phyloP scores from a whole-genome alignment of 2,888 invertebrate species.

The Amiota communis region DNA sequence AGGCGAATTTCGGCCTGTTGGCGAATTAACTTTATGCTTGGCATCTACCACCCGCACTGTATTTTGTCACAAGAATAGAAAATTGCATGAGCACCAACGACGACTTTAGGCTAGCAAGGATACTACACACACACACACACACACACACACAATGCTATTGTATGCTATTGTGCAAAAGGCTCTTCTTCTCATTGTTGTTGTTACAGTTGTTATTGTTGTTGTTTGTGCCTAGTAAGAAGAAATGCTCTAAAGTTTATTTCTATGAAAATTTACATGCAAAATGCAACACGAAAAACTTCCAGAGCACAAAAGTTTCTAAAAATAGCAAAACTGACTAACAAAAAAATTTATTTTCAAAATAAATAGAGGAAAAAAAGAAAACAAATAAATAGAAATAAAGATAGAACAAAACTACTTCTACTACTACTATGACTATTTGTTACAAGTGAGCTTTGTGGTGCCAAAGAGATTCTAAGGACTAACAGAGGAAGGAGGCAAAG shows the following conservation, averaged over 20 bases:
- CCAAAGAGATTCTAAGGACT: neutral
- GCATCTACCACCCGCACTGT: constrained; percentile 34
- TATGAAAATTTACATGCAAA: constrained; percentile 48
- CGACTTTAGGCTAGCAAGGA: neutral
- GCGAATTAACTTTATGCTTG: neutral
- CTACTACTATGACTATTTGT: constrained; percentile 24
- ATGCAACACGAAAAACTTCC: constrained; percentile 54
- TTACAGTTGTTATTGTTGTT: neutral
- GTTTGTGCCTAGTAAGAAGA: neutral
- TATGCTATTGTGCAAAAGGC: neutral
- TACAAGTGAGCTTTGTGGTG: neutral
- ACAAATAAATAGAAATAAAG: constrained; percentile 37
- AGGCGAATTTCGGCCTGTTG: neutral
- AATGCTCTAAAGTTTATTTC: constrained; percentile 17
- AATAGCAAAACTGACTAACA: constrained; percentile 18
- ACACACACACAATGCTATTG: neutral
- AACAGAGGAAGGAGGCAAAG: neutral
- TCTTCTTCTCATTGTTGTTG: neutral
- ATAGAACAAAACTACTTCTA: constrained; percentile 41
- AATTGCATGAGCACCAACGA: neutral
- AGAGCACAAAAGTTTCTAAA: constrained; percentile 39
- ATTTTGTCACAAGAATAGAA: constrained; percentile 12
- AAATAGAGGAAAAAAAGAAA: constrained; percentile 52
- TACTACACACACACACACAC: neutral
- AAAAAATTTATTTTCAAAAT: constrained; percentile 7